Evolutionary conservation across 1,140 invertebrate genomes (phyloP).

Genomic region (Drosophila kikkawai): DNA sequence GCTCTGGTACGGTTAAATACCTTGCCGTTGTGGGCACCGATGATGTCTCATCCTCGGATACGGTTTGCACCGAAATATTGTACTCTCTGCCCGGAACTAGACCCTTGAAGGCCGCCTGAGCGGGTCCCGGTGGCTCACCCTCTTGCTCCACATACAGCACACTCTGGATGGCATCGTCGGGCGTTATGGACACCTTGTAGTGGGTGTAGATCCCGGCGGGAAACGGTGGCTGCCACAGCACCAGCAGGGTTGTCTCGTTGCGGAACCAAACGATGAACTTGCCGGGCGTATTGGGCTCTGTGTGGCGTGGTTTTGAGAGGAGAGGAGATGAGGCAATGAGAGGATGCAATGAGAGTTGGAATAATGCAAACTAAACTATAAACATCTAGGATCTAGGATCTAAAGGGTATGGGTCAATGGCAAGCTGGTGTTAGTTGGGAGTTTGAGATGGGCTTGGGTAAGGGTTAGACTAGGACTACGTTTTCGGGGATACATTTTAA

Average conservation of each 20-base stretch:
- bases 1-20: constrained; percentile 95
- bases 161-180: constrained; percentile 94
- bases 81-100: constrained; percentile 90
- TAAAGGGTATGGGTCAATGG: not conserved
- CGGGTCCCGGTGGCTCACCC: constrained; percentile 96
- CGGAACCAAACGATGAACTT: constrained; percentile 98
- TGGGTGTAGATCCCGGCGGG: constrained; percentile 95
- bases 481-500: not conserved
- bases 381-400: not conserved
- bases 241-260: constrained; percentile 96
- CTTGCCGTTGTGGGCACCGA: constrained; percentile 95
- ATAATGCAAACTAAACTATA: constrained; percentile 4
- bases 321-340: not conserved
- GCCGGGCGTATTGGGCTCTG: constrained; percentile 96
- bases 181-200: constrained; percentile 96
- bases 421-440: not conserved
- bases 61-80: constrained; percentile 87
- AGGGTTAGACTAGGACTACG: not conserved
- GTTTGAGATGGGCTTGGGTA: not conserved
- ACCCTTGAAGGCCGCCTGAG: constrained; percentile 96
- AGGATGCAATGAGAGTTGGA: constrained; percentile 29
- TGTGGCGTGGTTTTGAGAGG: constrained; percentile 21
- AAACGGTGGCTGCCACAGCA: constrained; percentile 97
- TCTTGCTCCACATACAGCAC: constrained; percentile 96
- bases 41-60: constrained; percentile 95